Conservation (phyloP, 2,113 vertebrate species). For the Progne subis region DNA sequence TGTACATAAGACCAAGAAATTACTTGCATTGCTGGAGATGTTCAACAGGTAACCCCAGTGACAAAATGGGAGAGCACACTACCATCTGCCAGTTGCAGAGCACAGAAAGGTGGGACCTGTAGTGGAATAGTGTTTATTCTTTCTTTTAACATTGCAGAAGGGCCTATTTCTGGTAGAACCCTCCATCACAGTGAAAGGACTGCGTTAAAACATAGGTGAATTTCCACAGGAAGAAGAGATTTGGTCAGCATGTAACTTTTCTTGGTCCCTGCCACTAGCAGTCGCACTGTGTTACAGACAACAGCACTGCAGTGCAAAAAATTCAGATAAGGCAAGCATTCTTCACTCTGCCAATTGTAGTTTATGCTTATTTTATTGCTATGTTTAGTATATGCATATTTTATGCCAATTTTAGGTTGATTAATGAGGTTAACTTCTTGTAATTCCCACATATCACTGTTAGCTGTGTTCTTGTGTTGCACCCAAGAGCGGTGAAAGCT, state of each 20-base stretch:
- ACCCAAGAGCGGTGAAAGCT: background rate
- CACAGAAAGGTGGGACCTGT: background rate
- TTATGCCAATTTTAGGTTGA: background rate
- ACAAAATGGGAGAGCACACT: rapidly evolving
- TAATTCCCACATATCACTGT: background rate
- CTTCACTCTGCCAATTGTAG: background rate
- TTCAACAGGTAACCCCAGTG: background rate
- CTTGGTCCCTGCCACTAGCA: rapidly evolving
- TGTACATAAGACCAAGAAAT: background rate
- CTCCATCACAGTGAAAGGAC: background rate
- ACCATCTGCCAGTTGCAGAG: background rate
- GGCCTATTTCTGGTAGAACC: background rate
- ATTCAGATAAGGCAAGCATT: background rate
- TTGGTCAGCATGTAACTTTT: background rate
- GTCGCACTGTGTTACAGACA: background rate
- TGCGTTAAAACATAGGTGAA: background rate
- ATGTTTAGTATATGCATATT: background rate
- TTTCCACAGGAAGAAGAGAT: background rate
- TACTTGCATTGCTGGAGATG: background rate
- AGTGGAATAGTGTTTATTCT: background rate
- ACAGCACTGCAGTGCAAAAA: background rate
- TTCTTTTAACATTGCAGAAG: background rate
- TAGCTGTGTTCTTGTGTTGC: background rate
- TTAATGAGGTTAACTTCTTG: background rate
- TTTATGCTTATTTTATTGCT: too few species aligned